A percentile compares a stretch with the other conserved stretches of the same genome.
Evolutionary conservation across 2,113 vertebrate species (phyloP).

Genomic region (Aspiorhynchus laticeps): DNA sequence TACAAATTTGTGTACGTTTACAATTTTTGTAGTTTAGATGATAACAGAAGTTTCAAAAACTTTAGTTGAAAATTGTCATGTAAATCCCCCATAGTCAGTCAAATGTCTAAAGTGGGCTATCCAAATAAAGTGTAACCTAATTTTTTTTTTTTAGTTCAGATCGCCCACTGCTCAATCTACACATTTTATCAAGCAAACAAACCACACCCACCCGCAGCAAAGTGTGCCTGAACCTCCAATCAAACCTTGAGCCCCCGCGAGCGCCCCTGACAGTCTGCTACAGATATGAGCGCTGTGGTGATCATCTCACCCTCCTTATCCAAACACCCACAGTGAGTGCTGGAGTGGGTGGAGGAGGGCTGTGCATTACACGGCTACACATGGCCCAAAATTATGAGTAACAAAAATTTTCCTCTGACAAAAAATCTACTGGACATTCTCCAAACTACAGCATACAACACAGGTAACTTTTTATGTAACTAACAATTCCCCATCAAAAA

Average conservation of each 20-base stretch:
- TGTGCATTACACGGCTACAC: background rate
- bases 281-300: background rate
- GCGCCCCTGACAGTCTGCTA: background rate
- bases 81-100: too few species aligned
- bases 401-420: background rate
- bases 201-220: background rate
- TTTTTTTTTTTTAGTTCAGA: constrained; percentile 6
- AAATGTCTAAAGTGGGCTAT: too few species aligned
- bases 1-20: too few species aligned
- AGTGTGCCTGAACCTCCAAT: background rate
- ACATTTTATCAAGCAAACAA: background rate
- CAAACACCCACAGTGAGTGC: background rate
- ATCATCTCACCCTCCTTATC: background rate
- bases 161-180: background rate
- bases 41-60: too few species aligned
- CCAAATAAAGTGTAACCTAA: too few species aligned
- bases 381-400: background rate
- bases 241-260: background rate
- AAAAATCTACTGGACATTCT: background rate
- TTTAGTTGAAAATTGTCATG: too few species aligned
- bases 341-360: background rate
- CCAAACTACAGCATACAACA: background rate
- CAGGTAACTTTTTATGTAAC: background rate
- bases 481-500: background rate
- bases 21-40: too few species aligned